Conservation (phyloP, 2,797 vertebrate species). For the Chelidonichthys spinosus region DNA sequence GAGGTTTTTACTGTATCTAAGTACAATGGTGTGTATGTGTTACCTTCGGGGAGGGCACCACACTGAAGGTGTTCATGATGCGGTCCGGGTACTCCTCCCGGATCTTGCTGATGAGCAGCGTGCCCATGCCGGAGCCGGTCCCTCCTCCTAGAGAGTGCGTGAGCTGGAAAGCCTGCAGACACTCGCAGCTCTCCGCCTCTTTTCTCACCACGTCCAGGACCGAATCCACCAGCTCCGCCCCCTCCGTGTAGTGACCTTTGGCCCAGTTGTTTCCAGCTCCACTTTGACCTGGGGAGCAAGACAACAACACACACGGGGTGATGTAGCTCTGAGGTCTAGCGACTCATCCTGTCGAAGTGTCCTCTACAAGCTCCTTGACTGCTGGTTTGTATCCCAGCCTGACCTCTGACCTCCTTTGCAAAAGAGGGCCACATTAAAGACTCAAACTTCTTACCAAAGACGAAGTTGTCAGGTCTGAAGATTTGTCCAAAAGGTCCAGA, state of each 20-base stretch:
- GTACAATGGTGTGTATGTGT: not conserved
- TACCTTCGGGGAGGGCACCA: constrained; percentile 86
- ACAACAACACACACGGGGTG: not conserved
- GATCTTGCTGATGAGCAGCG: constrained; percentile 91
- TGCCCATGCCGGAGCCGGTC: constrained; percentile 91
- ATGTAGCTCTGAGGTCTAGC: too few relatives aligned
- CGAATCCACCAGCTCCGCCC: constrained; percentile 81
- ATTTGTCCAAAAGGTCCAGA: constrained; percentile 88
- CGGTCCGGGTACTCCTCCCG: constrained; percentile 91
- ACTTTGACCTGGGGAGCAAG: constrained; percentile 81
- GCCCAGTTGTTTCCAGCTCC: constrained; percentile 88
- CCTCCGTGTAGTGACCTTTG: constrained; percentile 83
- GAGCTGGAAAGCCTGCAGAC: constrained; percentile 84
- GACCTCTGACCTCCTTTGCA: not conserved
- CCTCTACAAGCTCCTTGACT: not conserved
- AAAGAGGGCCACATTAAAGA: not conserved
- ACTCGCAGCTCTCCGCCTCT: constrained; percentile 82
- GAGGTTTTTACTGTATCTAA: not conserved
- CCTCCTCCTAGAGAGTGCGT: constrained; percentile 87
- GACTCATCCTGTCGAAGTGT: not conserved
- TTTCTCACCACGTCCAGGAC: constrained; percentile 83
- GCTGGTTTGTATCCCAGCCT: not conserved
- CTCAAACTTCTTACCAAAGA: constrained; percentile 84
- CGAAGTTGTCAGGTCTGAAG: constrained; percentile 93
- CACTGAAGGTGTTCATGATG: constrained; percentile 87